Percentiles rank a stretch among this genome's conserved stretches.
These are phyloP conservation scores for Caenorhabditis briggsae DNA, from an alignment of 1,140 invertebrate genomes.

Conservation along the genomic window DNA sequence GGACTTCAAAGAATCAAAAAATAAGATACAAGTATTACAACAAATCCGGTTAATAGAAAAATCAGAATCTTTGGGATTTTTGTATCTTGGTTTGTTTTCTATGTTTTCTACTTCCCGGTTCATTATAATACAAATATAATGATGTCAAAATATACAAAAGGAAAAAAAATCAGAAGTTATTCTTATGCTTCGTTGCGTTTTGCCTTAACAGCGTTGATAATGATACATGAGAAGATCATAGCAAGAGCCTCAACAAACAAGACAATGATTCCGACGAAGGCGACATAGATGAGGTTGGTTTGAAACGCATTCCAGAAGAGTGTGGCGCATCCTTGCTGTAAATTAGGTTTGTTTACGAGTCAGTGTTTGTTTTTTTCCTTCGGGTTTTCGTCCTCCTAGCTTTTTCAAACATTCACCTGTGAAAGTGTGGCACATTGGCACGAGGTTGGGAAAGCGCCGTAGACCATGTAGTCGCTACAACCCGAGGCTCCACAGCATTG, in stretches of 20 bases:
- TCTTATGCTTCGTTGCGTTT: slow-evolving; percentile 49
- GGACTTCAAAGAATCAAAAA: too few relatives aligned
- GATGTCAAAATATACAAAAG: too few relatives aligned
- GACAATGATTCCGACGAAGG: slow-evolving; percentile 44
- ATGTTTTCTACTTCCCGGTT: too few relatives aligned
- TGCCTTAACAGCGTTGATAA: slow-evolving; percentile 55
- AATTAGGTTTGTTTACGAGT: slow-evolving; percentile 32
- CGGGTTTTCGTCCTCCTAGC: background rate
- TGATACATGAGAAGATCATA: slow-evolving; percentile 60
- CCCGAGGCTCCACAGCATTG: slow-evolving; percentile 61
- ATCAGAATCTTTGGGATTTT: too few relatives aligned
- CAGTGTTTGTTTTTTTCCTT: background rate
- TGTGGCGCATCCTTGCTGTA: slow-evolving; percentile 58
- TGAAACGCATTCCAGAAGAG: slow-evolving; percentile 48
- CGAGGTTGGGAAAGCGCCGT: slow-evolving; percentile 24
- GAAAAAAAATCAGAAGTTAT: background rate
- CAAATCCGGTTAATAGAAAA: too few relatives aligned
- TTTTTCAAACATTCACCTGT: background rate
- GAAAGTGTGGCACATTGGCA: slow-evolving; percentile 18
- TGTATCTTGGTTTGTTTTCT: too few relatives aligned
- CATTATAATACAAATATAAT: too few relatives aligned
- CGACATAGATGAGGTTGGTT: slow-evolving; percentile 52
- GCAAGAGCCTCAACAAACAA: slow-evolving; percentile 61
- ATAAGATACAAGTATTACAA: too few relatives aligned
- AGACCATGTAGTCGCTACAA: slow-evolving; percentile 42